Percentiles rank a stretch among this genome's conserved stretches.
phyloP scores from a whole-genome alignment of 2,797 vertebrate genomes.

The Hybognathus amarus region DNA sequence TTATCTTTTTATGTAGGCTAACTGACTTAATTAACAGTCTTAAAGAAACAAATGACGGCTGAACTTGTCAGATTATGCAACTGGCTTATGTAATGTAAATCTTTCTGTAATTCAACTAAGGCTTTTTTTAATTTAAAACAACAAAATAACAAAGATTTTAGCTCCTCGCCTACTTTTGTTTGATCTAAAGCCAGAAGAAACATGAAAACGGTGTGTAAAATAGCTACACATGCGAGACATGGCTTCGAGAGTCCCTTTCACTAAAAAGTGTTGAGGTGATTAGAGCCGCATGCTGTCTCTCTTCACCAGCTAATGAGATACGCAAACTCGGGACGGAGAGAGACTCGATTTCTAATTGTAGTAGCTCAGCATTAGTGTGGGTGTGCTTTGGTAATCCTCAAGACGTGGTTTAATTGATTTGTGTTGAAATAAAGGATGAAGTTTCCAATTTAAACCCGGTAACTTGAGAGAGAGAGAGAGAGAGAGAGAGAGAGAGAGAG shows the following conservation, averaged over 20 bases:
- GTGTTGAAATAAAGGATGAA: slow-evolving; percentile 84
- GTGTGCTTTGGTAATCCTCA: slow-evolving; percentile 70
- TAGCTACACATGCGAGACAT: not conserved
- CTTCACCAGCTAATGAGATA: slow-evolving; percentile 40
- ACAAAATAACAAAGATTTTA: not conserved
- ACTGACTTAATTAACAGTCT: no score
- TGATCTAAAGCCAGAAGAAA: slow-evolving; percentile 5
- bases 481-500: slow-evolving; percentile 1
- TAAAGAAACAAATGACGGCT: no score
- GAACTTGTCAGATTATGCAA: no score
- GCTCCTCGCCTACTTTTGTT: not conserved
- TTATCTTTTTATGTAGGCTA: not conserved
- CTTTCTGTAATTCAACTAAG: not conserved
- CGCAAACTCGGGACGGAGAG: not conserved
- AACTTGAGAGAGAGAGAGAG: slow-evolving; percentile 61
- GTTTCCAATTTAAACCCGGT: slow-evolving; percentile 75
- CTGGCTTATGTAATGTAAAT: not conserved
- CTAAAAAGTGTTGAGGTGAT: slow-evolving; percentile 36
- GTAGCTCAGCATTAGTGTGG: slow-evolving; percentile 21
- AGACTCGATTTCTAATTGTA: slow-evolving; percentile 26
- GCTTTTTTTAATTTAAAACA: not conserved
- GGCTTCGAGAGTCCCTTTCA: slow-evolving; percentile 1
- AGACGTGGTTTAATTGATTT: slow-evolving; percentile 79
- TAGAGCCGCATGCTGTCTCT: slow-evolving; percentile 7
- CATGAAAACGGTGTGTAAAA: not conserved